Evolutionary conservation across 2,888 invertebrate species (phyloP), one percentile per base, ranked within the genome.

Genomic region (Drosophila nigricruria): DNA sequence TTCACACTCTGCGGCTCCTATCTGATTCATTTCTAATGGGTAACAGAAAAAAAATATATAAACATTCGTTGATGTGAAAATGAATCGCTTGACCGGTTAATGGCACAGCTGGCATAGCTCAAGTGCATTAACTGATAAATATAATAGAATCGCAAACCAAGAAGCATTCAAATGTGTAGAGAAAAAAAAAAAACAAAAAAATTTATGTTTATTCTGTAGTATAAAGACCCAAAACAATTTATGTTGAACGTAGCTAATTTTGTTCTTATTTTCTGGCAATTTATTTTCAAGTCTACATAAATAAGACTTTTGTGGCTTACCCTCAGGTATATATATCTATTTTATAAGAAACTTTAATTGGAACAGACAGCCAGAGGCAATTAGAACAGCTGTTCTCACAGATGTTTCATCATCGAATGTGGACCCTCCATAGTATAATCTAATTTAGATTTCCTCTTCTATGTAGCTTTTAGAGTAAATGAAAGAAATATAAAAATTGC

Each of bases 51-150:
- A 5, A 36, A 25, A 50, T 18, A 2, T 30, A 53, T n/a, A 49
- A 30, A 18, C 38, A 38, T n/a, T 38, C 38, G 50, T 34, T 40
- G 20, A 60, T 71, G 32, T 43, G 47, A 38, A 65, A 63, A 67
- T 56, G 59, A 67, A 77, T 71, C 64, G 59, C 30, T 45, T 50
- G 43, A 32, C 36, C 40, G 47, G 43, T 45, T 43, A 62, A 63
- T 64, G 54, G 30, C 38, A 56, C 77, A 76, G 77, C 64, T 77
- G 77, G 59, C 62, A 40, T 20, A 60, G 65, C 73, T 66, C 45
- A 60, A 60, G 52, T 56, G 77, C 36, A 52, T 63, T 34, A 60
- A 47, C 36, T 53, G 60, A 34, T 34, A n/a, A 45, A 42, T 14
- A 52, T 18, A 27, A 50, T 18, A 43, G n/a, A 27, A 36, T 12